Base-by-base conservation (phyloP, 2,888 invertebrate genomes). In the Noctua pronuba region DNA sequence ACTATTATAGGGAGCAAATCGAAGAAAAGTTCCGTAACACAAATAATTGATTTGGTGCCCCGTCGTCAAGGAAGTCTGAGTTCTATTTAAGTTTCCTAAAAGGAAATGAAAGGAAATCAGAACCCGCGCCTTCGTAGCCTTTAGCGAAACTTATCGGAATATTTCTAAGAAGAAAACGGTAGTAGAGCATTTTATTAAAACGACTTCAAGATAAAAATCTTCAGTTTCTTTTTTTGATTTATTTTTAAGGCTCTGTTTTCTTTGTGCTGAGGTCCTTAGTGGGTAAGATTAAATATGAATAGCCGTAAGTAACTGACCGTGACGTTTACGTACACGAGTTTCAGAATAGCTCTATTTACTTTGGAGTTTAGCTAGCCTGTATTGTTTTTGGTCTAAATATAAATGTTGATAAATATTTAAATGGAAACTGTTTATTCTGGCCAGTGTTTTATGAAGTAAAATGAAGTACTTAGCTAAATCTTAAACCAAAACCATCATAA, bases 61-160 rank as follows among this genome's bases (percentile, higher is more conserved):
- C 94, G 94, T 95, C 94, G 95, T 95, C 94, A 95, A 92, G 95
- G 94, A 96, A 95, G 94, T 95, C 96, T 95, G 95, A 94, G 95
- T 95, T 96, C 96, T 96, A 96, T 96, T 96, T 95, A 96, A 96
- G 96, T 96, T 96, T 96, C 96, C 95, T 95, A 93, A 96, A 94
- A 96, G 96, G 96, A 96, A 96, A 96, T 96, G 96, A 96, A 96
- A 96, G 96, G 96, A 96, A 96, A 96, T 96, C 96, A 95, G 94
- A 93, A 90, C 92, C 93, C 92, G 91, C 93, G 95, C 94, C 94
- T 93, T 93, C 90, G 92, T 88, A 94, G 94, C 94, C 94, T 95
- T 95, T 95, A 95, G 95, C 95, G 94, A 93, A 94, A 95, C 94
- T 95, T 95, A 95, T 94, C 95, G 94, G 93, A 94, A 94, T 95